Conservation (phyloP, 2,797 vertebrate genomes). For the Argentina silus region DNA sequence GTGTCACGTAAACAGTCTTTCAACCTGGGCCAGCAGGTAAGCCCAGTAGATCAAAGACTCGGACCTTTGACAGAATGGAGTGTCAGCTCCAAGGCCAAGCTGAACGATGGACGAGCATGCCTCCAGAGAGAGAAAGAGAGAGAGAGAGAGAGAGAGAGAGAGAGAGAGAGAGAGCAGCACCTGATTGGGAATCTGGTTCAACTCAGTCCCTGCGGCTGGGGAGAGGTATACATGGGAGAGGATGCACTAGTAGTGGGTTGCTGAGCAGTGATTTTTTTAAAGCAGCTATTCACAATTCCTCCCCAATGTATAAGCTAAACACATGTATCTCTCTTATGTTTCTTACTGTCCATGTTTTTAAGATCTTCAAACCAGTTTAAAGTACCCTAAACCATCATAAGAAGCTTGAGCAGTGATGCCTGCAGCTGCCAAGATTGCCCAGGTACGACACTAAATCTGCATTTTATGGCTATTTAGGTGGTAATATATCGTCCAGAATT, state of each 20-base stretch:
- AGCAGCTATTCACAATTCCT: too few relatives aligned
- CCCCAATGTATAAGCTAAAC: too few relatives aligned
- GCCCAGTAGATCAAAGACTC: constrained; percentile 47
- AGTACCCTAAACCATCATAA: too few relatives aligned
- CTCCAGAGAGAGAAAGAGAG: background rate
- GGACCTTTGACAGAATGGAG: constrained; percentile 30
- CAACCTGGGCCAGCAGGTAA: constrained; percentile 66
- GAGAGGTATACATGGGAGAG: too few relatives aligned
- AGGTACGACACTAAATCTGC: constrained; percentile 49
- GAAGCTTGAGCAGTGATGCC: constrained; percentile 25
- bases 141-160: background rate
- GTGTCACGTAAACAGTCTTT: constrained; percentile 68
- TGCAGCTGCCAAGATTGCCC: constrained; percentile 59
- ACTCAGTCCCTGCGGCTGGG: too few relatives aligned
- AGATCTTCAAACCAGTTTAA: background rate
- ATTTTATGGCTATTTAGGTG: constrained; percentile 67
- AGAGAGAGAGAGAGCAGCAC: background rate
- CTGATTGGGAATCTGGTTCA: background rate
- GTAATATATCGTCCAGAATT: constrained; percentile 71
- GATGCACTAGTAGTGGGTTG: too few relatives aligned
- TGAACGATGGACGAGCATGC: constrained; percentile 24
- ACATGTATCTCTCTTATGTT: too few relatives aligned
- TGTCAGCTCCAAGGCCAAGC: constrained; percentile 33
- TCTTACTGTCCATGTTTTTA: too few relatives aligned
- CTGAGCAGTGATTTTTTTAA: too few relatives aligned